These are phyloP conservation scores for Pheosia gnoma DNA, from an alignment of 2,888 invertebrate genomes.

Conservation along the genomic window DNA sequence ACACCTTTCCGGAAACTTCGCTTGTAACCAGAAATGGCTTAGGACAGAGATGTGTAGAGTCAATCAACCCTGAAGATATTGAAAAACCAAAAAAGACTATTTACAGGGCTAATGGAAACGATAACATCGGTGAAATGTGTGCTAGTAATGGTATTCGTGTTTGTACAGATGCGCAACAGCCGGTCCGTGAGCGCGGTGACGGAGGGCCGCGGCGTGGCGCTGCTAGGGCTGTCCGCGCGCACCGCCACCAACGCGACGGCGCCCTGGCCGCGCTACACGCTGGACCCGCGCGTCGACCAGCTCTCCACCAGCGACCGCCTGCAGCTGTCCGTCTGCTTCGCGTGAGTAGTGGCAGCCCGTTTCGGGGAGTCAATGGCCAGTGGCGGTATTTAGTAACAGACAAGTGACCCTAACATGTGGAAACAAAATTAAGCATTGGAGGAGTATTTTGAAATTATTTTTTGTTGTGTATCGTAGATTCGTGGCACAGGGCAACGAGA, in stretches of 20 bases:
- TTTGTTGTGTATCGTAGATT: constrained; percentile 74
- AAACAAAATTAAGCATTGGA: too few relatives aligned
- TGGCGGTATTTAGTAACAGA: too few relatives aligned
- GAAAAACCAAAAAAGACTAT: too few relatives aligned
- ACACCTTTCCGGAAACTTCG: too few relatives aligned
- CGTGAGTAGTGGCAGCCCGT: constrained; percentile 63
- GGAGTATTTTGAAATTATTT: background rate
- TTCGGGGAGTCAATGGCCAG: too few relatives aligned
- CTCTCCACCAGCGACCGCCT: constrained; percentile 90
- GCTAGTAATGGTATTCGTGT: too few relatives aligned
- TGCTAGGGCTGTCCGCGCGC: constrained; percentile 90
- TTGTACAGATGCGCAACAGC: constrained; percentile 67
- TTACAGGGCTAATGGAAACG: too few relatives aligned
- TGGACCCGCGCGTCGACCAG: constrained; percentile 94
- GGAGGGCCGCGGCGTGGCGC: constrained; percentile 90
- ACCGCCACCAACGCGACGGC: constrained; percentile 95
- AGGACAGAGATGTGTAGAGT: too few relatives aligned
- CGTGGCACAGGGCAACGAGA: constrained; percentile 85
- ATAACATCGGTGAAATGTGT: too few relatives aligned
- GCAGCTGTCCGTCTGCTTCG: constrained; percentile 92
- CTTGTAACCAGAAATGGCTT: too few relatives aligned
- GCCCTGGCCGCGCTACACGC: constrained; percentile 93
- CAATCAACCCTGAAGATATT: too few relatives aligned
- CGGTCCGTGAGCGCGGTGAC: constrained; percentile 89
- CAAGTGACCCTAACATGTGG: too few relatives aligned